phyloP scores from a whole-genome alignment of 2,797 vertebrate species.

The Miichthys miiuy region DNA sequence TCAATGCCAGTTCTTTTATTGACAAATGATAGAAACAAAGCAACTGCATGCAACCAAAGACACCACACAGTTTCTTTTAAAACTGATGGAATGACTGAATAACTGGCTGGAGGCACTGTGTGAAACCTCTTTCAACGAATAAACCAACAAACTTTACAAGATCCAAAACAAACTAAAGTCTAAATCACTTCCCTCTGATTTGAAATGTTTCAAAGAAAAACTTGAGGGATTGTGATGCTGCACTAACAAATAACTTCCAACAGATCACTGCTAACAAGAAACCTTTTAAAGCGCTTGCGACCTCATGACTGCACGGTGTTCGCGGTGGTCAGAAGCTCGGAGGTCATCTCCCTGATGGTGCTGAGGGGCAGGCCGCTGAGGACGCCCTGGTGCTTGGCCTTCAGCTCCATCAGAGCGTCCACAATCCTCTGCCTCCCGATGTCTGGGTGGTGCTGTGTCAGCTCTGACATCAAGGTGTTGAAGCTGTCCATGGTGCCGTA shows the following conservation, averaged over 20 bases:
- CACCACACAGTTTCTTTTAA: background rate
- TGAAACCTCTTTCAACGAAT: background rate
- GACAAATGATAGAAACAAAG: background rate
- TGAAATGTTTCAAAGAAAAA: background rate
- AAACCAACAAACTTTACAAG: background rate
- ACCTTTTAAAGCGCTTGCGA: fast-evolving
- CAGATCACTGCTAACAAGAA: background rate
- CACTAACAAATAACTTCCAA: background rate
- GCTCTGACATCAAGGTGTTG: slow-evolving; percentile 73
- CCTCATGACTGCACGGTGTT: background rate
- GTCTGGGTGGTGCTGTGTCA: slow-evolving; percentile 70
- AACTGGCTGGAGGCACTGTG: background rate
- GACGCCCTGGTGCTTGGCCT: slow-evolving; percentile 48
- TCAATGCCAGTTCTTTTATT: slow-evolving; percentile 3
- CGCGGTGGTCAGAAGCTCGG: slow-evolving; percentile 66
- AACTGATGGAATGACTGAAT: background rate
- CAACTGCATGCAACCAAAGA: background rate
- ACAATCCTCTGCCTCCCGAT: slow-evolving; percentile 62
- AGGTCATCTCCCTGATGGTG: slow-evolving; percentile 78
- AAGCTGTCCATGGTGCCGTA: slow-evolving; percentile 77
- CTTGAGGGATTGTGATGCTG: background rate
- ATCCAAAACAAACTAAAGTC: background rate
- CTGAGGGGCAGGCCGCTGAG: slow-evolving; percentile 73
- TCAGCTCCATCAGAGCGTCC: slow-evolving; percentile 73
- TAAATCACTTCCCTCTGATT: too few relatives aligned